Conservation (phyloP, 2,888 invertebrate species). For the Mythimna albipuncta region DNA sequence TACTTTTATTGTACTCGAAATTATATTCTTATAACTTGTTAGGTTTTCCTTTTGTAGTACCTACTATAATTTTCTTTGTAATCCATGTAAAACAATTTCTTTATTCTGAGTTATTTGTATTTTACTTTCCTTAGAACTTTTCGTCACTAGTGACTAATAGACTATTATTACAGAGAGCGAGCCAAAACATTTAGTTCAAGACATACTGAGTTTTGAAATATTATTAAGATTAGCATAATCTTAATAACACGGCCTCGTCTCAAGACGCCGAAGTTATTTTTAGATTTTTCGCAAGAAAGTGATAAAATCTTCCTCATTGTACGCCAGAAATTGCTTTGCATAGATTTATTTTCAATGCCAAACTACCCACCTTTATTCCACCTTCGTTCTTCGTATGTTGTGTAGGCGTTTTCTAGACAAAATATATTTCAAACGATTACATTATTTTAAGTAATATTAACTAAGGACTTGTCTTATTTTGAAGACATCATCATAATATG, state of each 20-base stretch:
- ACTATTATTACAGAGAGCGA: constrained; percentile 13
- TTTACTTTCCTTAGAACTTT: background rate
- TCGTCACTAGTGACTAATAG: constrained; percentile 24
- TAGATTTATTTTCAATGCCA: background rate
- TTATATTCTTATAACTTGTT: too few relatives aligned
- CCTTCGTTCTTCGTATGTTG: constrained; percentile 4
- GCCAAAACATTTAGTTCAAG: constrained; percentile 43
- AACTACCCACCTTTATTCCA: background rate
- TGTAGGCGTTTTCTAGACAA: background rate
- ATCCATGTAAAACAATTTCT: too few relatives aligned
- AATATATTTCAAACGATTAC: too few relatives aligned
- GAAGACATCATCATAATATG: too few relatives aligned
- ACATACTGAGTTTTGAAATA: constrained; percentile 51
- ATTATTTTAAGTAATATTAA: too few relatives aligned
- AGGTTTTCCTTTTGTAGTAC: too few relatives aligned
- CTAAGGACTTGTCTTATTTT: too few relatives aligned
- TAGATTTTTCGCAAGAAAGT: constrained; percentile 18
- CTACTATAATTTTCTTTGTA: too few relatives aligned
- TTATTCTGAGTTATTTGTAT: too few relatives aligned
- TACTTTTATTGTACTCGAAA: too few relatives aligned
- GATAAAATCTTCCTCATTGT: constrained; percentile 18
- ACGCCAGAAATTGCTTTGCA: constrained; percentile 11
- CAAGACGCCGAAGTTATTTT: constrained; percentile 27
- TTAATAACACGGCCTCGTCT: constrained; percentile 35
- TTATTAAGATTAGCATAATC: constrained; percentile 50